Evolutionary conservation across 2,888 invertebrate species (phyloP).

Genomic region (Sinodicranocentrus sp.): DNA sequence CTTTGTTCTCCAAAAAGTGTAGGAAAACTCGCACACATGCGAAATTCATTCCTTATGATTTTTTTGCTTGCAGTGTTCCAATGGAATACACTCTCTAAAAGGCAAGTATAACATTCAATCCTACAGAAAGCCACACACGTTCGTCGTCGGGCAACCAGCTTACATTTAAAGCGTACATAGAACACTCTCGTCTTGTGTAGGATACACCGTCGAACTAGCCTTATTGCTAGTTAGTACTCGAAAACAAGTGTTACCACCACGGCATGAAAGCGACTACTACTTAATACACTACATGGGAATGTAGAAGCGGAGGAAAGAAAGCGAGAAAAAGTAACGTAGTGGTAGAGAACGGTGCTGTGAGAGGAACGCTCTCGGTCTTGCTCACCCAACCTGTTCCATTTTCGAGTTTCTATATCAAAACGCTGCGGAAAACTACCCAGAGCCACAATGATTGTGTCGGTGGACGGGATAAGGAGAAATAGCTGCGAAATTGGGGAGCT

Average conservation of each 20-base stretch:
- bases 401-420: slow-evolving; percentile 41
- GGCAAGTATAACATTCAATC: too few species aligned
- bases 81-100: too few species aligned
- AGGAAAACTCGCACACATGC: background rate
- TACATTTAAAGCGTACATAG: too few species aligned
- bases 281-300: background rate
- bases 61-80: too few species aligned
- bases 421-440: slow-evolving; percentile 54
- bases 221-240: background rate
- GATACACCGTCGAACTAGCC: background rate
- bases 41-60: too few species aligned
- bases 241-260: background rate
- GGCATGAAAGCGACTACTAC: background rate
- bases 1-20: background rate
- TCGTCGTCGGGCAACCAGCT: too few species aligned
- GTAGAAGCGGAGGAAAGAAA: slow-evolving; percentile 32
- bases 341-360: background rate
- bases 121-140: too few species aligned
- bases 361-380: background rate
- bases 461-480: slow-evolving; percentile 50
- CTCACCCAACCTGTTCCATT: slow-evolving; percentile 45
- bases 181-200: background rate
- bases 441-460: slow-evolving; percentile 57
- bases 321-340: background rate
- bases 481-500: slow-evolving; percentile 2